Percentiles rank a stretch among this genome's conserved stretches.
phyloP scores from a whole-genome alignment of 2,888 invertebrate genomes.

The Hypena proboscidalis region DNA sequence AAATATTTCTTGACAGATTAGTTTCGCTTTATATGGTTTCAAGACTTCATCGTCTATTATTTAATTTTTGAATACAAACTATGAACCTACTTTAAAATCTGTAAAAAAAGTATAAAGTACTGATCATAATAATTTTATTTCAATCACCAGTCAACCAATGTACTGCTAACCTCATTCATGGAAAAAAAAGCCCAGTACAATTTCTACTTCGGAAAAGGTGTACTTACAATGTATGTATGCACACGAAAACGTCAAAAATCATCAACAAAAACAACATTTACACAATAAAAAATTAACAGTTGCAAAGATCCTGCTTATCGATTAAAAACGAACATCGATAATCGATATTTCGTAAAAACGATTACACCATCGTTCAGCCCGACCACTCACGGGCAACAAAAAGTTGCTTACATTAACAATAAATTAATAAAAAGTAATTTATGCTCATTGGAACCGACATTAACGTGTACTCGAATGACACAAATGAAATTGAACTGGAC shows the following conservation, averaged over 20 bases:
- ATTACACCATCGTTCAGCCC: constrained; percentile 2
- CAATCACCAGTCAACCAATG: too few species aligned
- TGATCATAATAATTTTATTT: too few species aligned
- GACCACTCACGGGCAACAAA: constrained; percentile 14
- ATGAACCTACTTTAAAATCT: too few species aligned
- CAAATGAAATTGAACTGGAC: background rate
- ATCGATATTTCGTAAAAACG: constrained; percentile 13
- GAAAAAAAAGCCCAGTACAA: too few species aligned
- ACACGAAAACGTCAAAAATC: background rate
- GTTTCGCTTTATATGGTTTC: too few species aligned
- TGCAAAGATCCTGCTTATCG: constrained; percentile 32
- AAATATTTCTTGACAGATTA: too few species aligned
- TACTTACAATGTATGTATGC: too few species aligned
- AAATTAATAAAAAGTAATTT: background rate
- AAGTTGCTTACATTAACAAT: constrained; percentile 21
- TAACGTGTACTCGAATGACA: background rate
- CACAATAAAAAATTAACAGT: constrained; percentile 8
- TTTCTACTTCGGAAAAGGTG: too few species aligned
- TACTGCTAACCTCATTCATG: too few species aligned
- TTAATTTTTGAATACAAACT: too few species aligned
- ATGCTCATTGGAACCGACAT: constrained; percentile 1
- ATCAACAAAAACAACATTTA: background rate
- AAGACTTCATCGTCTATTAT: too few species aligned
- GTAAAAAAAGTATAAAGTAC: too few species aligned
- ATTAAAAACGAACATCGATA: constrained; percentile 33